Conservation (phyloP, 2,113 vertebrate genomes). For the Cheirogaleus medius region DNA sequence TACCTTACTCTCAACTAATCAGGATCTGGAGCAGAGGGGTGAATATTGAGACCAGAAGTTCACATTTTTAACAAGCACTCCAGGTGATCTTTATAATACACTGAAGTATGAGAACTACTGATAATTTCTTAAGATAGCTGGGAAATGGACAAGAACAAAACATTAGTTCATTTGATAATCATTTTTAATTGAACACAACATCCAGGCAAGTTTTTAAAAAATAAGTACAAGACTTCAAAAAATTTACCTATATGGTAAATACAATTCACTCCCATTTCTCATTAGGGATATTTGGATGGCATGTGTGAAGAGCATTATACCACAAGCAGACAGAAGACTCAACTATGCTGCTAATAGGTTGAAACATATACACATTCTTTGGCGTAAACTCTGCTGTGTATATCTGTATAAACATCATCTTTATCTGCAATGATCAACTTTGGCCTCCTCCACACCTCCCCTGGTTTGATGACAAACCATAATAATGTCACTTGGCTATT, state of each 20-base stretch:
- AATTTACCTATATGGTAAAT: background rate
- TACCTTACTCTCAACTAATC: background rate
- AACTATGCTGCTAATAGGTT: background rate
- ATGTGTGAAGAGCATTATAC: background rate
- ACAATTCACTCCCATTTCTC: background rate
- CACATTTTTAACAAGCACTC: background rate
- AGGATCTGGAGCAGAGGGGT: background rate
- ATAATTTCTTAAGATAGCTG: background rate
- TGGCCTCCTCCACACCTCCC: slow-evolving; percentile 73
- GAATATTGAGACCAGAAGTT: background rate
- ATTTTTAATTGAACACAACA: slow-evolving; percentile 18
- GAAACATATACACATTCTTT: background rate
- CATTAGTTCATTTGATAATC: background rate
- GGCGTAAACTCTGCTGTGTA: background rate
- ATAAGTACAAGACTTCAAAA: background rate
- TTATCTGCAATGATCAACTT: slow-evolving; percentile 71
- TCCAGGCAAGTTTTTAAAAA: background rate
- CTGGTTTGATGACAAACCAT: slow-evolving; percentile 80
- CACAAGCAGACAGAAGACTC: background rate
- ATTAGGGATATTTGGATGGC: background rate
- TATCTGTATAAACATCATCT: slow-evolving; percentile 37
- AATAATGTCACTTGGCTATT: slow-evolving; percentile 83
- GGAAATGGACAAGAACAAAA: background rate
- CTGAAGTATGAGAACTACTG: background rate
- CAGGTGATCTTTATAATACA: background rate